These are phyloP conservation scores for Thysanoteuthis rhombus DNA, from an alignment of 2,888 invertebrate species.

Conservation along the genomic window DNA sequence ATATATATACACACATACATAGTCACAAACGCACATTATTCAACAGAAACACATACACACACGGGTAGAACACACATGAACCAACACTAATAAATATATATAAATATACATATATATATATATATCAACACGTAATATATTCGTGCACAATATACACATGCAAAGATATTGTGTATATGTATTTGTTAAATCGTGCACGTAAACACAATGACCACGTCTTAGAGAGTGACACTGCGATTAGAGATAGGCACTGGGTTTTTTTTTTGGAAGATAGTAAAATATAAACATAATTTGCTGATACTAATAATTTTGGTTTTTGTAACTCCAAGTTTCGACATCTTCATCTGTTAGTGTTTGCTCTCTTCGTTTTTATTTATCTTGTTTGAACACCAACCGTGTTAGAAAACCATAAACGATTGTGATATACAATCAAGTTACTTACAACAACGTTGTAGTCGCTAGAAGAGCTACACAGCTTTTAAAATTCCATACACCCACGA, in stretches of 20 bases:
- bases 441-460: background rate
- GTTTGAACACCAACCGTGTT: too few relatives aligned
- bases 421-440: background rate
- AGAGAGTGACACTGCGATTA: background rate
- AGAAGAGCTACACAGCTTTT: background rate
- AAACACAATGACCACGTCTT: background rate
- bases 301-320: too few relatives aligned
- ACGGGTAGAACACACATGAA: background rate
- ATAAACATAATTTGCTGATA: too few relatives aligned
- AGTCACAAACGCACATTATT: background rate
- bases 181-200: background rate
- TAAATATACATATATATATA: background rate
- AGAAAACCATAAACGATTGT: background rate
- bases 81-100: background rate
- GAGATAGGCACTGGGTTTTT: background rate
- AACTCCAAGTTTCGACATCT: too few relatives aligned
- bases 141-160: background rate
- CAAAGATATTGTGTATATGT: background rate
- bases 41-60: background rate
- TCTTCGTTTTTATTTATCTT: too few relatives aligned
- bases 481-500: background rate
- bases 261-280: background rate
- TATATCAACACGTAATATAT: background rate
- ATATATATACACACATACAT: background rate
- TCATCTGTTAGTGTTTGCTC: too few relatives aligned